Conservation (phyloP, 2,888 invertebrate genomes). For the Alitta virens region DNA sequence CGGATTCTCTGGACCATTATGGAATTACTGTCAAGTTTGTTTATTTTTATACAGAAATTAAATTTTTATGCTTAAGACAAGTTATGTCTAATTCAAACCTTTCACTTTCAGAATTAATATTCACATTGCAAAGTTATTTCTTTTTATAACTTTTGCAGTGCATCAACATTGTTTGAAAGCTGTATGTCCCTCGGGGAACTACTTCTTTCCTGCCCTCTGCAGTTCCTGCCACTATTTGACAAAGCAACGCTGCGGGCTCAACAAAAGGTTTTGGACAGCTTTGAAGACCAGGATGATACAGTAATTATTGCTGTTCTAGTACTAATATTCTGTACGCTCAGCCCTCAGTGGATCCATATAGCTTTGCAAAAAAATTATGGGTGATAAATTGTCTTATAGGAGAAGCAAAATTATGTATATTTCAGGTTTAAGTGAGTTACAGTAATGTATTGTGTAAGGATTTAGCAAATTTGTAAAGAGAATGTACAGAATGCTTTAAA, state of each 20-base stretch:
- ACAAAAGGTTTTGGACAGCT: conserved; percentile 39
- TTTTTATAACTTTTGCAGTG: conserved; percentile 34
- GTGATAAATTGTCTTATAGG: too few relatives aligned
- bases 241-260: conserved; percentile 41
- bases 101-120: neutral
- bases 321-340: too few relatives aligned
- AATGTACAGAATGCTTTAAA: too few relatives aligned
- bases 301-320: too few relatives aligned
- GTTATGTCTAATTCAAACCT: neutral
- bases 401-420: too few relatives aligned
- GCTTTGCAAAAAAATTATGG: too few relatives aligned
- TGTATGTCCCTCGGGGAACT: conserved; percentile 65
- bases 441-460: too few relatives aligned
- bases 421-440: too few relatives aligned
- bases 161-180: conserved; percentile 61
- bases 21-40: conserved; percentile 68
- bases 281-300: neutral
- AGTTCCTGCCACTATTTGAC: conserved; percentile 67
- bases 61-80: too few relatives aligned
- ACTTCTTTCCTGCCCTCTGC: conserved; percentile 67
- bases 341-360: too few relatives aligned
- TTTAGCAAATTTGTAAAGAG: too few relatives aligned
- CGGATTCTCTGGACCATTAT: conserved; percentile 66
- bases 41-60: too few relatives aligned
- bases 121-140: neutral